Evolutionary conservation across 1,140 invertebrate species (phyloP).

Genomic region (Oncopodura yosiiana): DNA sequence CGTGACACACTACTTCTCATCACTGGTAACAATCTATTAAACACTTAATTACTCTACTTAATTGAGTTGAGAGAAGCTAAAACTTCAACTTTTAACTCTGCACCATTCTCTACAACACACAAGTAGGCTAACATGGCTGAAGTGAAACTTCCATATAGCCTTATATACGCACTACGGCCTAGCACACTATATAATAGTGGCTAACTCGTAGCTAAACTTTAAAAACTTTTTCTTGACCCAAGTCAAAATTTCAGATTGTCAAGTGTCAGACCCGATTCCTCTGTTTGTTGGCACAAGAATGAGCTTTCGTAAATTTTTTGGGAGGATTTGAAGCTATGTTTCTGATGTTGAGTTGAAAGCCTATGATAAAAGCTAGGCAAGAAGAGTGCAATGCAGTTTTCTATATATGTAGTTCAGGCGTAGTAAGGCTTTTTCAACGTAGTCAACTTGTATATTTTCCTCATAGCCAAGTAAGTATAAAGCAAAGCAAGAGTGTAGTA

Average conservation of each 20-base stretch:
- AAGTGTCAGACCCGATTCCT: neutral
- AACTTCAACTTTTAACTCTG: neutral
- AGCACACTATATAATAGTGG: no score
- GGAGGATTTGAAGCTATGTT: conserved; percentile 17
- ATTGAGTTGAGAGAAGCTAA: neutral
- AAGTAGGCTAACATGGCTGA: conserved; percentile 23
- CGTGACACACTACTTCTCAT: conserved; percentile 9
- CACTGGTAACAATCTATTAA: conserved; percentile 20
- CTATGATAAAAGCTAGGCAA: no score
- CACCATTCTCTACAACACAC: neutral
- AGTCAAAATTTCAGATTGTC: conserved; percentile 1
- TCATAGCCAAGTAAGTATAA: no score
- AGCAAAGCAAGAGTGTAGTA: no score
- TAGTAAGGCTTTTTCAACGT: no score
- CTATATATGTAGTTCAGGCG: no score
- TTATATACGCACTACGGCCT: no score
- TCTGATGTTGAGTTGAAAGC: conserved; percentile 2
- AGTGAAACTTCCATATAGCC: conserved; percentile 1
- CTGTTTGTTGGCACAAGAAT: conserved; percentile 32
- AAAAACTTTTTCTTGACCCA: neutral
- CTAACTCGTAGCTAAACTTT: no score
- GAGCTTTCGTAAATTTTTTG: conserved; percentile 30
- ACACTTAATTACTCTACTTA: conserved; percentile 3
- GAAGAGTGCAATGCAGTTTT: neutral
- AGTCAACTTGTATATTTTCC: no score